Evolutionary conservation across 2,888 invertebrate species (phyloP).

Genomic region (Pristionchus fissidentatus): DNA sequence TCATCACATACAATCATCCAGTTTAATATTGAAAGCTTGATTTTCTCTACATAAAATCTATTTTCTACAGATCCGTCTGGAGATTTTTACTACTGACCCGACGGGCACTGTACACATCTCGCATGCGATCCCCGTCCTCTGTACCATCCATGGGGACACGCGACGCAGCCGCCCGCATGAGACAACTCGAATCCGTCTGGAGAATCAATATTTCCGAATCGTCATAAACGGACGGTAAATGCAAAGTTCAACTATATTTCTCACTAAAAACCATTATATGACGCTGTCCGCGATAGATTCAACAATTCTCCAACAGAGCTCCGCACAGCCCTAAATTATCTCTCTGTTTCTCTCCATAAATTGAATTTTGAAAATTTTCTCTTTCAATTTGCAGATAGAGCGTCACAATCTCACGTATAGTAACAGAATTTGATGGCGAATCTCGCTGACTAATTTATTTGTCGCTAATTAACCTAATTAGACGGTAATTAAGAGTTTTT

Average conservation of each 20-base stretch:
- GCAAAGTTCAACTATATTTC: not conserved
- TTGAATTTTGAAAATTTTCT: too few species aligned
- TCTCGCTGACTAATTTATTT: too few species aligned
- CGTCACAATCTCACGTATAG: too few species aligned
- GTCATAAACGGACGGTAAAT: conserved; percentile 84
- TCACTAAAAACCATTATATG: not conserved
- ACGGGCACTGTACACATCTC: conserved; percentile 85
- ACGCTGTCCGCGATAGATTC: too few species aligned
- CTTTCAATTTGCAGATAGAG: too few species aligned
- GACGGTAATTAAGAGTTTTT: too few species aligned
- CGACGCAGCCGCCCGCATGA: conserved; percentile 89
- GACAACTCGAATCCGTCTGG: conserved; percentile 77
- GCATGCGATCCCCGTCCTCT: conserved; percentile 90
- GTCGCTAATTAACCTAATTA: too few species aligned
- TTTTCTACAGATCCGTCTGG: conserved; percentile 75
- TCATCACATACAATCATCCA: not conserved
- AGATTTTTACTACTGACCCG: conserved; percentile 70
- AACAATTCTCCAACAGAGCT: too few species aligned
- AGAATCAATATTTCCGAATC: not conserved
- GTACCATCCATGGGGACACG: conserved; percentile 90
- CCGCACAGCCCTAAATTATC: too few species aligned
- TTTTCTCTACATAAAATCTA: not conserved
- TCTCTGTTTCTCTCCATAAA: too few species aligned
- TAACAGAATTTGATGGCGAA: too few species aligned
- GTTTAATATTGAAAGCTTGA: not conserved